Percentiles rank a stretch among this genome's conserved stretches.
phyloP scores from a whole-genome alignment of 1,140 invertebrate genomes.

The Drosophila bocki region DNA sequence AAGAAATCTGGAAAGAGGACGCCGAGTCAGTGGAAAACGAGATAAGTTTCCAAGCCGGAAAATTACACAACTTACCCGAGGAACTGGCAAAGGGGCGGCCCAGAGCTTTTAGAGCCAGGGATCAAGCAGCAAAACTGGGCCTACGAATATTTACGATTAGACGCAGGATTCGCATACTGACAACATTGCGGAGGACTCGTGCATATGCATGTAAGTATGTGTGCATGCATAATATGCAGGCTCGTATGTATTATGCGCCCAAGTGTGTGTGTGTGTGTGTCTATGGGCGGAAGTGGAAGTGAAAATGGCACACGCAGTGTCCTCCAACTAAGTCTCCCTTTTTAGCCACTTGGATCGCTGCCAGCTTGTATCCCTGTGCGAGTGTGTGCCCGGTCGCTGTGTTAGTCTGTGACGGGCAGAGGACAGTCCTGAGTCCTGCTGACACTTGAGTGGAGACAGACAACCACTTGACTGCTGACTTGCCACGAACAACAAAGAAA shows the following conservation, averaged over 20 bases:
- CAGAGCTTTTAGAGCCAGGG: slow-evolving; percentile 13
- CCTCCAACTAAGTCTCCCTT: slow-evolving; percentile 54
- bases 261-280: slow-evolving; percentile 17
- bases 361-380: slow-evolving; percentile 31
- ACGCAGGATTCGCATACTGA: slow-evolving; percentile 41
- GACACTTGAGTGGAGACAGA: slow-evolving; percentile 80
- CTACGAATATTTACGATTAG: slow-evolving; percentile 62
- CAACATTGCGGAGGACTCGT: slow-evolving; percentile 40
- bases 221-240: slow-evolving; percentile 39
- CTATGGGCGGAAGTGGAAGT: slow-evolving; percentile 56
- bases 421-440: slow-evolving; percentile 70
- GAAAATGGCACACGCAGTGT: slow-evolving; percentile 65
- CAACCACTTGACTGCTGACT: slow-evolving; percentile 78
- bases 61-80: slow-evolving; percentile 50
- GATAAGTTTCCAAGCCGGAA: slow-evolving; percentile 40
- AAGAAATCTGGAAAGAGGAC: slow-evolving; percentile 23
- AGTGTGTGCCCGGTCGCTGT: slow-evolving; percentile 21
- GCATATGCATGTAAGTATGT: slow-evolving; percentile 42
- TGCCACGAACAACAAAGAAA: slow-evolving; percentile 35
- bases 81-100: background rate
- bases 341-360: slow-evolving; percentile 55
- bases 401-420: slow-evolving; percentile 32
- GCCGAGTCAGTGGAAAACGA: slow-evolving; percentile 10
- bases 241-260: slow-evolving; percentile 12
- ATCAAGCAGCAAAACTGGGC: slow-evolving; percentile 47